Evolutionary conservation across 2,113 vertebrate genomes (phyloP), one percentile per base, ranked within the genome.

Genomic region (Cynoglossus semilaevis): DNA sequence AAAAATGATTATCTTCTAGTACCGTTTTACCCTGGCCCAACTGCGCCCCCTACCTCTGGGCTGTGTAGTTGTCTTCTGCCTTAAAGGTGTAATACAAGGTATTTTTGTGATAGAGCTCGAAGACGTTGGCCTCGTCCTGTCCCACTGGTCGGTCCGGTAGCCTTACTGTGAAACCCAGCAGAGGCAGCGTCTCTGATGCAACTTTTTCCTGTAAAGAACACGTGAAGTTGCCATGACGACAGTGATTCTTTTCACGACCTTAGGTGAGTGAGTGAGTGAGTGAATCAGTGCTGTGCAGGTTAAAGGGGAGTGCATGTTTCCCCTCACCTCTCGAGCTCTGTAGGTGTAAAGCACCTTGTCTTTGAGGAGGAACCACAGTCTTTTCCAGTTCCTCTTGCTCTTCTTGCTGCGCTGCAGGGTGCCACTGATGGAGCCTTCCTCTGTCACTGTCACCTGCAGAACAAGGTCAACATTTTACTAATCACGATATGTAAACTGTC

Each of bases 291-390:
- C 6, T 45, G 63, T 55, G 70, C 67, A 77, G 82, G 80, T 79
- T 74, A 59, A 84, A 86, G 84, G 81, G 85, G 87, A 88, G 76
- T 50, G 75, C 78, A 70, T 72, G 57, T 79, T 82, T 84, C 86
- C 86, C 80, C 90, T 90, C 93, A 99, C 96, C 94, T 97, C 95
- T 0, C 91, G 92, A 72, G 91, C 92, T 72, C 80, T 69, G 83
- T 96, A 98, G 84, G 94, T 96, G 91, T 96, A 98, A 80, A 97
- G 95, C 72, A 99, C 97, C 92, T 98, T 98, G 92, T 96, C 96
- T 91, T 97, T 96, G 81, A 99, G 93, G 67, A 96, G 95, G 78
- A 99, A 98, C 96, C 96, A 99, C 61, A 96, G 91, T 76, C 93
- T 95, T 89, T 98, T 99, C 96, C 96, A 99, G 83, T 92, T 95